Conservation (phyloP, 2,888 invertebrate species). For the Melanargia galathea region DNA sequence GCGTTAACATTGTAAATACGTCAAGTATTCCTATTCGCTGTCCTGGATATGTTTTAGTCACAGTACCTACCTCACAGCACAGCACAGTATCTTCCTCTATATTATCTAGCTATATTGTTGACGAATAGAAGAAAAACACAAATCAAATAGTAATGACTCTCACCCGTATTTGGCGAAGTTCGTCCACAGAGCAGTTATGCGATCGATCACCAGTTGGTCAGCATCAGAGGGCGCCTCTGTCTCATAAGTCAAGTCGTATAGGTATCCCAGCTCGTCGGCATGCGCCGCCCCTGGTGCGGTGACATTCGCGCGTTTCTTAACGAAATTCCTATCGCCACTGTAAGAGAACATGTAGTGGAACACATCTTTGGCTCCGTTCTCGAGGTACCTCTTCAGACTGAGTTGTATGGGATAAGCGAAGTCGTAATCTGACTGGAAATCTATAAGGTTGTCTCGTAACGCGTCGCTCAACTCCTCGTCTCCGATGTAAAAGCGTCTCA, state of each 20-base stretch:
- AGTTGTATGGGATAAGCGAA: slow-evolving; percentile 49
- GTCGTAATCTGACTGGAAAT: slow-evolving; percentile 54
- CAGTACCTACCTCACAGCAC: too few species aligned
- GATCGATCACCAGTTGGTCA: slow-evolving; percentile 53
- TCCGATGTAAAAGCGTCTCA: slow-evolving; percentile 59
- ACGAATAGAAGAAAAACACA: too few species aligned
- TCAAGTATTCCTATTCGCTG: too few species aligned
- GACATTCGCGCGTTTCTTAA: slow-evolving; percentile 45
- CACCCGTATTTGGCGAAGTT: slow-evolving; percentile 50
- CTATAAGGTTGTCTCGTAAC: slow-evolving; percentile 42
- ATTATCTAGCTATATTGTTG: too few species aligned
- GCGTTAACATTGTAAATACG: too few species aligned
- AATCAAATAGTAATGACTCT: not conserved
- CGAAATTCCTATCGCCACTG: slow-evolving; percentile 54
- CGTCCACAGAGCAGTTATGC: slow-evolving; percentile 50
- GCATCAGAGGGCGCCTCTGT: slow-evolving; percentile 40
- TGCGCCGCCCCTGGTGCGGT: slow-evolving; percentile 47
- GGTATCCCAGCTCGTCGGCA: slow-evolving; percentile 53
- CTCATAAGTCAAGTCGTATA: slow-evolving; percentile 47
- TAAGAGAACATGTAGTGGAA: slow-evolving; percentile 60
- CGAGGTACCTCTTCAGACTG: slow-evolving; percentile 50
- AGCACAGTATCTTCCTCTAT: too few species aligned
- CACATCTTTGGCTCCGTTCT: slow-evolving; percentile 46
- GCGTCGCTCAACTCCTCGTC: slow-evolving; percentile 48
- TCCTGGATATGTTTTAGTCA: too few species aligned